Evolutionary conservation across 2,113 vertebrate species (phyloP).

Genomic region (Chamaetylas fuelleborni): DNA sequence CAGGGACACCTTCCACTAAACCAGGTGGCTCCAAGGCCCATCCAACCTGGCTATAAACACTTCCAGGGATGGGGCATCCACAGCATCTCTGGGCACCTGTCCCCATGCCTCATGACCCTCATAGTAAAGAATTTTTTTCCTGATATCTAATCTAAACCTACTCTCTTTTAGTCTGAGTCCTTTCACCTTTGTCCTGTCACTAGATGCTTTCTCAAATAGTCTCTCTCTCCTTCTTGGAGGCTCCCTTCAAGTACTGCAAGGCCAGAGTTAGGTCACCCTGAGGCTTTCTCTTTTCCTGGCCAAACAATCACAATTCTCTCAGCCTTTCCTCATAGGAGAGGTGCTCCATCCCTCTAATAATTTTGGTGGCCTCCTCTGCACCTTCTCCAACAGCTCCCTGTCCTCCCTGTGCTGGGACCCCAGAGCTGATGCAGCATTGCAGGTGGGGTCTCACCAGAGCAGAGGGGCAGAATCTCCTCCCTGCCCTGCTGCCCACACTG

Average conservation of each 20-base stretch:
- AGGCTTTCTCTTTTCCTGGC: background rate
- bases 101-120: background rate
- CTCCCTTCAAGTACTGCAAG: background rate
- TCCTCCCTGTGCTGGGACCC: background rate
- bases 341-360: background rate
- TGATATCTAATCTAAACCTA: background rate
- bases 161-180: background rate
- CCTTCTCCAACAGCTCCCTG: rapidly evolving
- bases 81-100: rapidly evolving
- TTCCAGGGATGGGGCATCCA: background rate
- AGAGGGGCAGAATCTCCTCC: background rate
- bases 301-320: background rate
- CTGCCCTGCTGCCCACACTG: rapidly evolving
- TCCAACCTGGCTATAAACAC: background rate
- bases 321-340: background rate
- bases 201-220: background rate
- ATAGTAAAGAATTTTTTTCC: background rate
- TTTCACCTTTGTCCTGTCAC: background rate
- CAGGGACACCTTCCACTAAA: background rate
- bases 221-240: background rate
- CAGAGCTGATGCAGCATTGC: background rate
- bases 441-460: background rate
- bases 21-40: background rate
- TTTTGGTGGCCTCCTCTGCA: background rate
- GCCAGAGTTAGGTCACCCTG: background rate